Percentiles rank a stretch among this genome's conserved stretches.
Evolutionary conservation across 23 tunicate genomes (phyloP).

Genomic region (Halocynthia roretzi): DNA sequence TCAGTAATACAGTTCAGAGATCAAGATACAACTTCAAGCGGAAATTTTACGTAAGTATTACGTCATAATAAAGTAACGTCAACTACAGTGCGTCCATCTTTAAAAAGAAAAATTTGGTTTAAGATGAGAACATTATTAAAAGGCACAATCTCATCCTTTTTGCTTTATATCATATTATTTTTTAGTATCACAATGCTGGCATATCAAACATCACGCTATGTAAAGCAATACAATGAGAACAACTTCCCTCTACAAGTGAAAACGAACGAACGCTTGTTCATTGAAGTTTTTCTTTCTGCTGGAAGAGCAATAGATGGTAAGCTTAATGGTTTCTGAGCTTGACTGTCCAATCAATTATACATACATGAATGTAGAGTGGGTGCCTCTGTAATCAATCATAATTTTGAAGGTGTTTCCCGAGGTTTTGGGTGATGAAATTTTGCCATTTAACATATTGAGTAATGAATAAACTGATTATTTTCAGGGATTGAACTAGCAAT

Average conservation of each 20-base stretch:
- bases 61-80: neutral
- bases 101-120: neutral
- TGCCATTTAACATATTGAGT: neutral
- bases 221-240: neutral
- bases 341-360: neutral
- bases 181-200: neutral
- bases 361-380: neutral
- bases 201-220: neutral
- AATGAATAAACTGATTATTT: neutral
- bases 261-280: neutral
- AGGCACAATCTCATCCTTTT: neutral
- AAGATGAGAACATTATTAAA: neutral
- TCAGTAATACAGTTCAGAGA: too few relatives aligned
- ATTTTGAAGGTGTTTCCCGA: too few relatives aligned
- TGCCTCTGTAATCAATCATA: neutral
- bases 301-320: neutral
- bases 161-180: too few relatives aligned
- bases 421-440: too few relatives aligned
- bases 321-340: neutral
- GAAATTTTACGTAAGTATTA: too few relatives aligned
- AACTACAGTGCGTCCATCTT: neutral
- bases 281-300: neutral
- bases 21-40: too few relatives aligned
- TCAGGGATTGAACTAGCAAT: slow-evolving; percentile 2
- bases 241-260: neutral